Evolutionary conservation across 2,888 invertebrate genomes (phyloP).

Genomic region (Formica aserva): DNA sequence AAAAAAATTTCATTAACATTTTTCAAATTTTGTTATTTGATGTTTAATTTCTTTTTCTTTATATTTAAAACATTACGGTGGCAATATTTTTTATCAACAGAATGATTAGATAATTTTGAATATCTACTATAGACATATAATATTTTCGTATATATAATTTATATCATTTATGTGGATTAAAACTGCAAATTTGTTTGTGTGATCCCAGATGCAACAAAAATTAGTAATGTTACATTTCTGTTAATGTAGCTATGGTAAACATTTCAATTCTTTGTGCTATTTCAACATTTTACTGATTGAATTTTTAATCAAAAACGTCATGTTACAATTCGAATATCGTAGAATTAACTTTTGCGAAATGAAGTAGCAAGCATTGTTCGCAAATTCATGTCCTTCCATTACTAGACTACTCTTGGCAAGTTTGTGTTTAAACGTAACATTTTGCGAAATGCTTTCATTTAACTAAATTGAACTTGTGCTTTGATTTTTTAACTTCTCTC

Average conservation of each 20-base stretch:
- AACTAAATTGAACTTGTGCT: slow-evolving; percentile 14
- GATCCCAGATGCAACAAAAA: background rate
- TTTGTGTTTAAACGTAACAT: slow-evolving; percentile 20
- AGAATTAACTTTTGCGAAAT: slow-evolving; percentile 24
- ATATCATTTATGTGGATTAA: background rate
- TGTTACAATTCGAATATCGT: slow-evolving; percentile 37
- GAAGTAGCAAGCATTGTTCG: background rate
- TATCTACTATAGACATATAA: background rate
- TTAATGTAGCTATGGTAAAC: background rate
- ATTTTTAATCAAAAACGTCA: slow-evolving; percentile 8
- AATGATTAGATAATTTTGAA: background rate
- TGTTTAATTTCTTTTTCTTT: background rate
- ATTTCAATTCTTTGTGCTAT: background rate
- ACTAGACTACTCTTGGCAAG: slow-evolving; percentile 17
- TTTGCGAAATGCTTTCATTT: slow-evolving; percentile 29
- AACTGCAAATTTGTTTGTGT: background rate
- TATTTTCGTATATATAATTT: background rate
- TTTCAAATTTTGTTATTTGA: background rate
- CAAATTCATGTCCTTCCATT: slow-evolving; percentile 21
- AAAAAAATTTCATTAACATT: background rate
- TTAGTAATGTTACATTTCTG: background rate
- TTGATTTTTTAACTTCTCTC: slow-evolving; percentile 24
- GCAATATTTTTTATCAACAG: background rate
- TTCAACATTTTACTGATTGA: slow-evolving; percentile 8
- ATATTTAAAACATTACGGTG: background rate